Evolutionary conservation across 1,140 invertebrate species (phyloP), one percentile per base, ranked within the genome.

Genomic region (Hycleus cichorii): DNA sequence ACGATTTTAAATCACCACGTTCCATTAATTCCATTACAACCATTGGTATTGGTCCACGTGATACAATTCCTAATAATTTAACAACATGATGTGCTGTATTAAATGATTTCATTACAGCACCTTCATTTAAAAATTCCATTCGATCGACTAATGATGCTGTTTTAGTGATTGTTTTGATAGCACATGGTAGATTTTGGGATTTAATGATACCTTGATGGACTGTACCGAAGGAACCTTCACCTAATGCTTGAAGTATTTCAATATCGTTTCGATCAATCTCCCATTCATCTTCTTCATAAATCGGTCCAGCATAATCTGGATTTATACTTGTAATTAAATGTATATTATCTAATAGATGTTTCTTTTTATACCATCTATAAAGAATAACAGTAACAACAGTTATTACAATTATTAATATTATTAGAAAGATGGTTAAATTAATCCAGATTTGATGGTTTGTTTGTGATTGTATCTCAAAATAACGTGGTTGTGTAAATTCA

Each of bases 191-290:
- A 69, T 85, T 64, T 44, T 61, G 63, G 3, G 64, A 66, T 52
- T 65, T 69, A 3, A 73, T 66, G 4, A 57, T 18, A 0, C 70
- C 72, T 27, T 52, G 60, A 47, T 64, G 71, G 10, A 82, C 93
- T 86, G 93, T 93, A 24, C 96, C 96, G 76, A 98, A 99, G 2
- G 91, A 93, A 2, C 96, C 96, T 68, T 95, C 86, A 0, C 96
- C 96, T 10, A 98, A 77, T 65, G 93, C 85, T 47, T 83, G 76
- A 1, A 88, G 62, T 49, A 95, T 73, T 63, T 87, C 80, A 49
- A 98, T 83, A 68, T 89, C 89, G 12, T 89, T 83, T 43, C 93
- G 77, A 2, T 88, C 80, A 54, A 98, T 85, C 78, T 99, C 95
- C 93, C 95, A 98, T 69, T 96, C 92, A 74, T 98, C 95, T 44